These are phyloP conservation scores for Diprion similis DNA, from an alignment of 1,140 invertebrate genomes.

Conservation along the genomic window DNA sequence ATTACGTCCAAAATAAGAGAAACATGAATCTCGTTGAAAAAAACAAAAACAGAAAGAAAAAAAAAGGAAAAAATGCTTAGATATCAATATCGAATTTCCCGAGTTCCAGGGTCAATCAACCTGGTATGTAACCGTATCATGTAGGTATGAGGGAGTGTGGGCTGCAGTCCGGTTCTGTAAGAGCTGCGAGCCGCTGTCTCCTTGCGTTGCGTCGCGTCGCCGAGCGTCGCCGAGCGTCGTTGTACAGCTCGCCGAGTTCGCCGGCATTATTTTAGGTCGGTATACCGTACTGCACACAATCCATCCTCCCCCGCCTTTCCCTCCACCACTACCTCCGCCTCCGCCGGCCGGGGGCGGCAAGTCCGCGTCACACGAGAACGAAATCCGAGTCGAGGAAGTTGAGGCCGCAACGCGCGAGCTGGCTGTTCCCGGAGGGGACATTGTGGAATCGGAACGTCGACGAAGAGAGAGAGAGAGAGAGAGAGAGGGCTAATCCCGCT, in stretches of 20 bases:
- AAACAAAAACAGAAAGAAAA: no score
- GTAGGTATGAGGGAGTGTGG: background rate
- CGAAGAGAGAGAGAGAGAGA: background rate
- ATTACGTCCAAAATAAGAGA: no score
- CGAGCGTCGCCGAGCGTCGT: background rate
- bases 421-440: background rate
- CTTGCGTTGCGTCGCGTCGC: background rate
- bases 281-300: conserved; percentile 1
- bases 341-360: conserved; percentile 12
- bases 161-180: background rate
- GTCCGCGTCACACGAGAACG: background rate
- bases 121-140: no score
- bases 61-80: no score
- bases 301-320: background rate
- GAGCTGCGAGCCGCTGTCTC: background rate
- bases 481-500: conserved; percentile 4
- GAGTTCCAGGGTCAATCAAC: no score
- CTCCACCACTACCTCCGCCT: conserved; percentile 20
- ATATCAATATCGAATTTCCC: no score
- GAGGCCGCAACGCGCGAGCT: no score
- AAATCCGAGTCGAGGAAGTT: background rate
- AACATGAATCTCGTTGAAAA: no score
- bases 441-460: background rate
- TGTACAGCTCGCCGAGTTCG: background rate
- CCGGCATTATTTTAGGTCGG: conserved; percentile 3